phyloP scores from a whole-genome alignment of 2,888 invertebrate genomes.

The Ferrisia virgata region DNA sequence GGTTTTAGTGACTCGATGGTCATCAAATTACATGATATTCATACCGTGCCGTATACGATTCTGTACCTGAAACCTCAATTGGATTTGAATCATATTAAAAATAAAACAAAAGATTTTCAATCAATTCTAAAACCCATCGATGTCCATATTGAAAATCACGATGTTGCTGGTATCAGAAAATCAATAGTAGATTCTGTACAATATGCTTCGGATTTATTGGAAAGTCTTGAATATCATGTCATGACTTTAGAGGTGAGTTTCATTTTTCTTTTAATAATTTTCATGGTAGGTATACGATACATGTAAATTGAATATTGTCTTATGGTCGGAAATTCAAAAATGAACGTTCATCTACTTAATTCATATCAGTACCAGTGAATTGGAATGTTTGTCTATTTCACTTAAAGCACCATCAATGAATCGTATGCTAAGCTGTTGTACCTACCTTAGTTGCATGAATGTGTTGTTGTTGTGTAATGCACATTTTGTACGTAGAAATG shows the following conservation, averaged over 20 bases:
- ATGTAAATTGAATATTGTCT: too few species aligned
- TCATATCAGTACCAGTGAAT: too few species aligned
- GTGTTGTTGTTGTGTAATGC: not conserved
- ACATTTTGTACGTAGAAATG: not conserved
- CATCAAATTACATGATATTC: not conserved
- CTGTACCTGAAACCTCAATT: not conserved
- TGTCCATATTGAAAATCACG: not conserved
- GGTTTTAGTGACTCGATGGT: not conserved
- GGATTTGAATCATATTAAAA: not conserved
- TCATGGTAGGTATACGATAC: too few species aligned
- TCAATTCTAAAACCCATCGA: not conserved
- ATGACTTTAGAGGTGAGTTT: not conserved
- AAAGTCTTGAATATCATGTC: slow-evolving; percentile 17
- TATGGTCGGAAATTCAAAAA: too few species aligned
- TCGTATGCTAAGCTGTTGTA: not conserved
- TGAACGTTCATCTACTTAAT: too few species aligned
- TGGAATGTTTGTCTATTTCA: not conserved
- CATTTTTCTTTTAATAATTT: not conserved
- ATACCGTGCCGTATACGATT: not conserved
- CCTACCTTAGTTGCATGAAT: not conserved
- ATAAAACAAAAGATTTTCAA: not conserved
- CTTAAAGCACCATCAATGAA: not conserved
- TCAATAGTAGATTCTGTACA: not conserved
- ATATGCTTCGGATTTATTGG: slow-evolving; percentile 8
- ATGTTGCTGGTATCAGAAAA: not conserved